Percentiles rank a stretch among this genome's conserved stretches.
Conservation (phyloP, 1,140 invertebrate genomes). For the Scaptomyza graminum region DNA sequence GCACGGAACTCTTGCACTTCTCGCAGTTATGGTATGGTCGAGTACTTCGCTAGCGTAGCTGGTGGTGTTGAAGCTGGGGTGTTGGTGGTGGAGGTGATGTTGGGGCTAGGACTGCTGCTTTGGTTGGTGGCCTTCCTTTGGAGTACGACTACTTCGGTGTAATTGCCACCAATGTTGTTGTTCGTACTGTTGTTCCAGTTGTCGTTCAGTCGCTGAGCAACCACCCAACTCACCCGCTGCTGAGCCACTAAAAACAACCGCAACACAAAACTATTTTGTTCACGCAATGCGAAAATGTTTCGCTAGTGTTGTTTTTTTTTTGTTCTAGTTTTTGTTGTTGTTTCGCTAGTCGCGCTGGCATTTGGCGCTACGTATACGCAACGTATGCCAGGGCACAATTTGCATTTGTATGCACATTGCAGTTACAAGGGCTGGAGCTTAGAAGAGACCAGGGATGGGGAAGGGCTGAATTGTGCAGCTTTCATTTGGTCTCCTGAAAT, state of each 20-base stretch:
- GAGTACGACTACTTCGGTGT: constrained; percentile 57
- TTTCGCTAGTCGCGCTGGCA: constrained; percentile 59
- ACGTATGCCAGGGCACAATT: constrained; percentile 70
- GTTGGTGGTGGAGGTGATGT: constrained; percentile 6
- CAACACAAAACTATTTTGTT: constrained; percentile 81
- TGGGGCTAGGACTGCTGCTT: neutral
- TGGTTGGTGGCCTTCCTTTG: constrained; percentile 26
- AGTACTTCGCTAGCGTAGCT: constrained; percentile 26
- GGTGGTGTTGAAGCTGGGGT: neutral
- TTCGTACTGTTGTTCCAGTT: constrained; percentile 42
- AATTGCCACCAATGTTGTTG: constrained; percentile 68
- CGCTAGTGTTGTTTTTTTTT: constrained; percentile 43
- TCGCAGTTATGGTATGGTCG: constrained; percentile 19
- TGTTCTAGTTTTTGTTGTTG: constrained; percentile 18
- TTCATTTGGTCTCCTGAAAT: constrained; percentile 61
- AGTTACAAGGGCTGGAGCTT: constrained; percentile 39
- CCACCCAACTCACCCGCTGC: constrained; percentile 17
- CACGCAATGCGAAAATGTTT: constrained; percentile 77
- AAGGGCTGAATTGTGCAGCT: constrained; percentile 7
- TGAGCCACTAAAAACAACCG: constrained; percentile 74
- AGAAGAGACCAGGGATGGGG: constrained; percentile 12
- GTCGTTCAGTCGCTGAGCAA: constrained; percentile 43
- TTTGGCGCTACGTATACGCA: constrained; percentile 77
- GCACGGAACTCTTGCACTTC: constrained; percentile 45
- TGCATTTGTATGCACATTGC: constrained; percentile 80